Evolutionary conservation across 2,888 invertebrate genomes (phyloP).

Genomic region (Eupeodes luniger): DNA sequence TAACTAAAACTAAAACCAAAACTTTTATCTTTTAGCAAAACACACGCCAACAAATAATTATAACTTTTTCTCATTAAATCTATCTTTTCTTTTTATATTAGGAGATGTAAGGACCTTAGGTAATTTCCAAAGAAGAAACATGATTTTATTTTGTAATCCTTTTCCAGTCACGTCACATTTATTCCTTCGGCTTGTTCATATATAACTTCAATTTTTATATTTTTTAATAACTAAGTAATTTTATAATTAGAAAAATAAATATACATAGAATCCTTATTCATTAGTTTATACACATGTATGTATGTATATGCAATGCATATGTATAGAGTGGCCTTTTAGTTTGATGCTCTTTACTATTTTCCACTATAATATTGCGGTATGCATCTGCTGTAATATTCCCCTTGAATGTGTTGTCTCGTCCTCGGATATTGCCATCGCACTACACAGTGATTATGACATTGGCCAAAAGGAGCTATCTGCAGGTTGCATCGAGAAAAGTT

Average conservation of each 20-base stretch:
- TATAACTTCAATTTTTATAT: constrained; percentile 52
- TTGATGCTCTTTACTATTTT: background rate
- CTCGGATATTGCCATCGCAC: background rate
- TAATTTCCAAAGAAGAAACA: background rate
- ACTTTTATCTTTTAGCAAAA: too few relatives aligned
- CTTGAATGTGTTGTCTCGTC: background rate
- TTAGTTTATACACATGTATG: constrained; percentile 65
- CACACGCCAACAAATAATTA: background rate
- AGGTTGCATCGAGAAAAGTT: constrained; percentile 68
- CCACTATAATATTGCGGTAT: background rate
- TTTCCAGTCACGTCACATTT: constrained; percentile 58
- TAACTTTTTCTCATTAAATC: background rate
- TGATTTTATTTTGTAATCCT: constrained; percentile 26
- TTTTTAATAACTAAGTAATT: constrained; percentile 61
- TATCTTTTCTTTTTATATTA: background rate
- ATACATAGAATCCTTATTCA: constrained; percentile 61
- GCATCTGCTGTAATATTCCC: constrained; percentile 14
- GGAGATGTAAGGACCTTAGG: too few relatives aligned
- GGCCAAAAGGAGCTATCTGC: constrained; percentile 73
- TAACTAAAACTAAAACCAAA: too few relatives aligned
- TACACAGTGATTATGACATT: constrained; percentile 66
- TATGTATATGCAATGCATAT: constrained; percentile 11
- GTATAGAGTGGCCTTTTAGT: constrained; percentile 15
- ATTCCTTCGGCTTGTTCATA: constrained; percentile 42
- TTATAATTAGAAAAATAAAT: constrained; percentile 72